These are phyloP conservation scores for Solenopsis fugax DNA, from an alignment of 1,140 invertebrate genomes.

Conservation along the genomic window DNA sequence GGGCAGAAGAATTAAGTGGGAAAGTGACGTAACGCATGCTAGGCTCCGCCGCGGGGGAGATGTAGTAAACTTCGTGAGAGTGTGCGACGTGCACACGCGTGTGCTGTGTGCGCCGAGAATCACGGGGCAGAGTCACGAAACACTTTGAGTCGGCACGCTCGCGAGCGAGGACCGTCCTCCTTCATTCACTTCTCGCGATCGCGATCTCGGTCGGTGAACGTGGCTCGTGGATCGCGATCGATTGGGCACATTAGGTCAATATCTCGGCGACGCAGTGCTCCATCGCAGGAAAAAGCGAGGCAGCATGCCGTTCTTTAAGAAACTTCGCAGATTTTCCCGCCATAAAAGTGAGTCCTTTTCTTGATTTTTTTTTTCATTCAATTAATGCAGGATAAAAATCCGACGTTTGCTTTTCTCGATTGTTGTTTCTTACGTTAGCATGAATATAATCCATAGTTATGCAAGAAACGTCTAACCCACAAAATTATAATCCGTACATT, in stretches of 20 bases:
- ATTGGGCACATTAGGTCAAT: neutral
- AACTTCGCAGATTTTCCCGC: constrained; percentile 81
- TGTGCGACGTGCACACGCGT: constrained; percentile 26
- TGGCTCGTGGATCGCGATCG: constrained; percentile 12
- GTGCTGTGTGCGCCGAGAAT: constrained; percentile 18
- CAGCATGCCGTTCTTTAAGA: constrained; percentile 83
- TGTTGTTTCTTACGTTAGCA: neutral
- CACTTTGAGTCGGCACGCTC: constrained; percentile 56
- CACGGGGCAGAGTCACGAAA: constrained; percentile 36
- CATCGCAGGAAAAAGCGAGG: constrained; percentile 1
- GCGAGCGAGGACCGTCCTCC: constrained; percentile 48
- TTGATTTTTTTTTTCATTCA: neutral
- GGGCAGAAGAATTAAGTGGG: constrained; percentile 61
- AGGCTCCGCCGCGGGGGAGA: constrained; percentile 52
- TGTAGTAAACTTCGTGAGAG: constrained; percentile 55
- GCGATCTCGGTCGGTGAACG: constrained; percentile 7
- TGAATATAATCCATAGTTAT: too few species aligned
- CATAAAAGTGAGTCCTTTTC: constrained; percentile 81
- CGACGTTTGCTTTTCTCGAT: neutral
- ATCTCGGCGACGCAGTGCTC: neutral
- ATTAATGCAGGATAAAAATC: neutral
- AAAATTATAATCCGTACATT: too few species aligned
- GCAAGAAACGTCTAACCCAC: too few species aligned
- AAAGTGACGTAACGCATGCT: constrained; percentile 56
- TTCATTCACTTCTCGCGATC: constrained; percentile 23